A percentile compares a stretch with the other conserved stretches of the same genome.
These are phyloP conservation scores for Phenganax subtilis DNA, from an alignment of 92 coral and sea anemone species.

Conservation along the genomic window DNA sequence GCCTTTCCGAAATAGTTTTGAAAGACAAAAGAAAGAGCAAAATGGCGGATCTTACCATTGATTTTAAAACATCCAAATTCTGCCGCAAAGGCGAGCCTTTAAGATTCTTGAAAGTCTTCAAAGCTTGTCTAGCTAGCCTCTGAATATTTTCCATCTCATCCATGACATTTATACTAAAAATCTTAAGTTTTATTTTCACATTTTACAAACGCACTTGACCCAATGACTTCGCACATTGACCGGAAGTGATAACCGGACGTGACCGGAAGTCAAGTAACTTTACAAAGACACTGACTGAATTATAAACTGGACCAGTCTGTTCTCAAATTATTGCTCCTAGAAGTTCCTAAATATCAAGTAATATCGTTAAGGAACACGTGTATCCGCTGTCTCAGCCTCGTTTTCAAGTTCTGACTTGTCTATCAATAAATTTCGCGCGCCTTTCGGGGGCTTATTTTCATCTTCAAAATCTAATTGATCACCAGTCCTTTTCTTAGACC, in stretches of 20 bases:
- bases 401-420: constrained; percentile 33
- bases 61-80: constrained; percentile 67
- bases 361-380: neutral
- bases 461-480: constrained; percentile 28
- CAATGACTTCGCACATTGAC: too few relatives aligned
- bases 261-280: too few relatives aligned
- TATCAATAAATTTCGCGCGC: constrained; percentile 25
- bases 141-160: constrained; percentile 70
- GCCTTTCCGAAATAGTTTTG: neutral
- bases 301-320: too few relatives aligned
- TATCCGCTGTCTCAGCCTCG: constrained; percentile 8
- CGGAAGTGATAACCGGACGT: too few relatives aligned
- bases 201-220: constrained; percentile 1
- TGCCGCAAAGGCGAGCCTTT: constrained; percentile 58
- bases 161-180: neutral
- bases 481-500: constrained; percentile 4
- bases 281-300: too few relatives aligned
- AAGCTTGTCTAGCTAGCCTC: constrained; percentile 77
- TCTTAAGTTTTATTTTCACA: constrained; percentile 1
- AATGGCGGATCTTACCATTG: constrained; percentile 55
- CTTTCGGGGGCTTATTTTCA: constrained; percentile 32
- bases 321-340: neutral
- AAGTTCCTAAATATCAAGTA: neutral
- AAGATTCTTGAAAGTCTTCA: constrained; percentile 59
- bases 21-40: neutral